Base-by-base conservation (phyloP, 2,113 vertebrate genomes). In the Dipodomys merriami region DNA sequence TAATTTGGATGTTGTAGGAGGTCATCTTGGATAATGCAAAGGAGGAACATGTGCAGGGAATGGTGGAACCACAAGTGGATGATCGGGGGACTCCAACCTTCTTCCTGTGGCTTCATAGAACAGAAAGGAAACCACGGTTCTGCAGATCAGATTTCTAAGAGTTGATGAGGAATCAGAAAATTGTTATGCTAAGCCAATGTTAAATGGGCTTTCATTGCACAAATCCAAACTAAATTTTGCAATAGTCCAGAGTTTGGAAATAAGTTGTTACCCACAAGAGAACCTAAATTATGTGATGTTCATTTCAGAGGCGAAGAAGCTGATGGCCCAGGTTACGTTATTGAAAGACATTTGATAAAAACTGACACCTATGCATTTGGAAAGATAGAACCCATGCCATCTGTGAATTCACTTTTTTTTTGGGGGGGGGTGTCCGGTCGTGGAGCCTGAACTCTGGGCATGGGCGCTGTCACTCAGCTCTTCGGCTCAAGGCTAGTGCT, bases 101-200 rank as follows among this genome's bases (percentile, higher is more conserved):
- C 71, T 19, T 92, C 72, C 7, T 33, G 77, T 29, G 23, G 82
- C 33, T 39, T 86, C 49, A 60, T 3, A 72, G 69, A 92, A n/a
- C 44, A 35, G 11, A 86, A 19, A 0, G 30, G 19, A 86, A 93
- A 87, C n/a, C 53, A 86, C 20, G n/a, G 23, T n/a, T 22, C 20
- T 53, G 30, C 83, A 64, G 74, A 73, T 19, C 49, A 27, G 23
- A 71, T 20, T 57, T 71, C 39, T 9, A 84, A 39, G 64, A 77
- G 83, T 68, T 93, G 69, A 76, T 25, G n/a, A 90, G 46, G 90
- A 83, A 80, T 84, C 12, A 90, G 23, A 64, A 90, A 69, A 74
- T 49, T 60, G 49, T 69, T 80, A 76, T 57, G 12, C 65, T 79
- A 81, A 65, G 68, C 29, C 60, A 64, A 1, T 65, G 25, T 77